Evolutionary conservation across 2,888 invertebrate species (phyloP).

Genomic region (Chaitophorus viminalis): DNA sequence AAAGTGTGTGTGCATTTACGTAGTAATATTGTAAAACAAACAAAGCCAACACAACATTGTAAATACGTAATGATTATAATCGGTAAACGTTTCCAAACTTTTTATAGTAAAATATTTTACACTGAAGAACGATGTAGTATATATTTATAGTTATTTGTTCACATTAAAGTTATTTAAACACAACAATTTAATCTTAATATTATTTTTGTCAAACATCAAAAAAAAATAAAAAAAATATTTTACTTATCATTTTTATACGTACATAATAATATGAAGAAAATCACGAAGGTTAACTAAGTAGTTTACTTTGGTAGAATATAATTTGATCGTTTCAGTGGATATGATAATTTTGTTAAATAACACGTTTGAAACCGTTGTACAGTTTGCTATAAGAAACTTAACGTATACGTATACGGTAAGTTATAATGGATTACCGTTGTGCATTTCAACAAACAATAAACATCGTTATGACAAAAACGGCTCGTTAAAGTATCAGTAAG

Average conservation of each 20-base stretch:
- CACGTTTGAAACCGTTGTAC: neutral
- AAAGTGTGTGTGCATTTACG: no score
- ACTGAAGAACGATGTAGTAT: slow-evolving; percentile 16
- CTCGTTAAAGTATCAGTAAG: neutral
- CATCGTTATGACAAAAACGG: neutral
- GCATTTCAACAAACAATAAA: neutral
- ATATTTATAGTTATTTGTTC: neutral
- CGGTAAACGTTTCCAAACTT: neutral
- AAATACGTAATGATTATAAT: slow-evolving; percentile 2
- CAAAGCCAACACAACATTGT: neutral
- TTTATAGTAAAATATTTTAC: slow-evolving; percentile 1
- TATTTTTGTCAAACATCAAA: neutral
- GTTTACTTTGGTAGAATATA: slow-evolving; percentile 1
- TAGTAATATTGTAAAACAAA: neutral
- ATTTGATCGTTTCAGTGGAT: slow-evolving; percentile 17
- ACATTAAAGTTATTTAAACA: slow-evolving; percentile 6
- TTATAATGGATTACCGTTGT: neutral
- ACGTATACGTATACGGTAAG: neutral
- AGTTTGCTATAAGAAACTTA: neutral
- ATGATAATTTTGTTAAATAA: neutral
- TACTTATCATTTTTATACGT: neutral
- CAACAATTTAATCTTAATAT: neutral
- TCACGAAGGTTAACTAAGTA: slow-evolving; percentile 25
- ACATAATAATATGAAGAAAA: neutral
- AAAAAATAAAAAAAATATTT: neutral